Evolutionary conservation across 2,888 invertebrate genomes (phyloP).

Genomic region (Dicycla oo): DNA sequence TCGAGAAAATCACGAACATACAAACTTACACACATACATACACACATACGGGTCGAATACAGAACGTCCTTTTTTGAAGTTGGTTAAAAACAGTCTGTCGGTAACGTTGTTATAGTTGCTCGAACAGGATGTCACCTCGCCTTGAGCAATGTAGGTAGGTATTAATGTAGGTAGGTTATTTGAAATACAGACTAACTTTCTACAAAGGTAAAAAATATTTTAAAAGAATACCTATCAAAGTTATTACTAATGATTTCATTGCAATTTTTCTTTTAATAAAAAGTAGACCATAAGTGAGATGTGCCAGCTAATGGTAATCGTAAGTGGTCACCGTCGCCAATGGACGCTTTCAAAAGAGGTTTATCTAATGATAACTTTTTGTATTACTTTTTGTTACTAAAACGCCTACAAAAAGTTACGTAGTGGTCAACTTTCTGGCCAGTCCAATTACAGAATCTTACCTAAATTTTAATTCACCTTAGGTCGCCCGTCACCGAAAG

Average conservation of each 20-base stretch:
- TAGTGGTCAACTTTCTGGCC: conserved; percentile 10
- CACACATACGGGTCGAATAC: no score
- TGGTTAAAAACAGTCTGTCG: conserved; percentile 19
- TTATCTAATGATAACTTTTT: conserved; percentile 32
- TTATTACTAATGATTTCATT: conserved; percentile 43
- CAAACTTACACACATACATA: no score
- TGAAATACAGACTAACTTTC: conserved; percentile 42
- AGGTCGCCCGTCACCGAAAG: not conserved
- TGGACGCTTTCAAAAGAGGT: conserved; percentile 49
- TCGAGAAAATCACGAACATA: no score
- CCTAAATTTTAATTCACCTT: conserved; percentile 17
- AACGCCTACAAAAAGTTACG: conserved; percentile 42
- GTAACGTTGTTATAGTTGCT: conserved; percentile 2
- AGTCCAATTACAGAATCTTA: not conserved
- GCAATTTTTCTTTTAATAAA: conserved; percentile 47
- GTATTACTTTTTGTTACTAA: conserved; percentile 37
- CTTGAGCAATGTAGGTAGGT: not conserved
- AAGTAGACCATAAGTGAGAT: conserved; percentile 45
- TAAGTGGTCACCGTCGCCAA: conserved; percentile 46
- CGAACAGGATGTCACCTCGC: conserved; percentile 37
- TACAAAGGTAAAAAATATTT: conserved; percentile 24
- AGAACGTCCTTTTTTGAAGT: no score
- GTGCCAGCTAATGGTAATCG: conserved; percentile 54
- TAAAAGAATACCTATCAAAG: conserved; percentile 38
- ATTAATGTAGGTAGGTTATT: no score